Evolutionary conservation across 2,888 invertebrate species (phyloP), one percentile per base, ranked within the genome.

Genomic region (Acanthoscelides obtectus): DNA sequence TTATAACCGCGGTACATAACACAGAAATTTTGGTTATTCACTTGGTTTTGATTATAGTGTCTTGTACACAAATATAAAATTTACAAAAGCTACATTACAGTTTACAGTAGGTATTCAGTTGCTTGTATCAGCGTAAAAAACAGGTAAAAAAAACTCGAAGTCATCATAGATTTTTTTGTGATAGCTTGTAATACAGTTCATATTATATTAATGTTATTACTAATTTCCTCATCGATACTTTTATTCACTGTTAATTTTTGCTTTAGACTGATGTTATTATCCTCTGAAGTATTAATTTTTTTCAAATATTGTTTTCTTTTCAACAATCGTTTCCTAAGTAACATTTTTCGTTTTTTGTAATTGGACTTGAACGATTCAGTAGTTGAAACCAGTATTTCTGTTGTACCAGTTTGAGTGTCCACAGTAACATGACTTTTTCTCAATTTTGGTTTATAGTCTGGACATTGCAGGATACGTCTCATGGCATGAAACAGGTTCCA

Each of bases 401-500:
- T 45, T 45, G 45, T 45, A 45, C 17, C 17, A 45, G 5, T 12
- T 12, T n/a, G n/a, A n/a, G n/a, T n/a, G n/a, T 45, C 45, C 17
- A 45, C 3, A 45, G 6, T 1, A 17, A 45, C 17, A 45, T 45
- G 45, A 12, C 12, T 3, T 12, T 80, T 81, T 71, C 77, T 76
- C 45, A 83, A 70, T 79, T 84, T 85, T 6, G 85, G 85, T 77
- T 83, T 84, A 73, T 83, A 85, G 71, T 84, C 83, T 0, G 81
- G 76, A 74, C 89, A 89, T 77, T 86, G 86, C 20, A 88, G 80
- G 71, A 89, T 88, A 80, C 88, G 88, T 64, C 90, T 86, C 76
- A 91, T 83, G 1, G 90, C 90, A 80, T 91, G 89, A 79, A 90
- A 91, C 3, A 92, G 87, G 77, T 89, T 90, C 85, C 89, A 89